These are phyloP conservation scores for Eudemis profundana DNA, from an alignment of 2,888 invertebrate species.

Conservation along the genomic window DNA sequence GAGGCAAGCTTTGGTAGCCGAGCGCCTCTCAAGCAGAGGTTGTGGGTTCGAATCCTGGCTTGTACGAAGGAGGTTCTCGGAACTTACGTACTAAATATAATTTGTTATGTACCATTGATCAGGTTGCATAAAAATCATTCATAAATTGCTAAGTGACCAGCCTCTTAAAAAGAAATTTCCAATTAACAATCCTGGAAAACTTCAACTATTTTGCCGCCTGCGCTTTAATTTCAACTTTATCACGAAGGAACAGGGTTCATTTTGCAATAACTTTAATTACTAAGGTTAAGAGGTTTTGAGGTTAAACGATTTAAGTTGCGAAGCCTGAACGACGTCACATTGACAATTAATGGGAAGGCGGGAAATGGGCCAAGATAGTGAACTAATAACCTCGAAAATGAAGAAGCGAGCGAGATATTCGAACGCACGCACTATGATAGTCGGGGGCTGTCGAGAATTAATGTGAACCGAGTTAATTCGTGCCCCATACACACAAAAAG, in stretches of 20 bases:
- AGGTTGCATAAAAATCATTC: conserved; percentile 5
- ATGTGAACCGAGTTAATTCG: too few species aligned
- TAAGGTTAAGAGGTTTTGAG: neutral
- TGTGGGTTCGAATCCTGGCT: too few species aligned
- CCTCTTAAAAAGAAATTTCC: conserved; percentile 7
- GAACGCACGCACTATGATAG: too few species aligned
- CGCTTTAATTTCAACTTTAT: neutral
- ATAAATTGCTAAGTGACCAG: conserved; percentile 1
- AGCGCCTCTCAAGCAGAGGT: too few species aligned
- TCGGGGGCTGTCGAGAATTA: too few species aligned
- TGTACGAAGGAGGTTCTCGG: too few species aligned
- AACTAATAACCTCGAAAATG: neutral
- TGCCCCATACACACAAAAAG: too few species aligned
- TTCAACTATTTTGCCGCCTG: neutral
- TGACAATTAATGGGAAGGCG: conserved; percentile 13
- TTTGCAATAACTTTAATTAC: neutral
- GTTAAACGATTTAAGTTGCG: too few species aligned
- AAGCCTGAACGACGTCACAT: neutral
- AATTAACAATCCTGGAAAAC: neutral
- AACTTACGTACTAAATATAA: too few species aligned
- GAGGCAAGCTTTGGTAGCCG: too few species aligned
- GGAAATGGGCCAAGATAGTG: conserved; percentile 15
- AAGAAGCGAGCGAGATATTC: too few species aligned
- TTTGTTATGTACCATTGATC: too few species aligned
- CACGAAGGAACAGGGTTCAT: neutral